These are phyloP conservation scores for Mobula birostris DNA, from an alignment of 2,113 vertebrate species.

Conservation along the genomic window DNA sequence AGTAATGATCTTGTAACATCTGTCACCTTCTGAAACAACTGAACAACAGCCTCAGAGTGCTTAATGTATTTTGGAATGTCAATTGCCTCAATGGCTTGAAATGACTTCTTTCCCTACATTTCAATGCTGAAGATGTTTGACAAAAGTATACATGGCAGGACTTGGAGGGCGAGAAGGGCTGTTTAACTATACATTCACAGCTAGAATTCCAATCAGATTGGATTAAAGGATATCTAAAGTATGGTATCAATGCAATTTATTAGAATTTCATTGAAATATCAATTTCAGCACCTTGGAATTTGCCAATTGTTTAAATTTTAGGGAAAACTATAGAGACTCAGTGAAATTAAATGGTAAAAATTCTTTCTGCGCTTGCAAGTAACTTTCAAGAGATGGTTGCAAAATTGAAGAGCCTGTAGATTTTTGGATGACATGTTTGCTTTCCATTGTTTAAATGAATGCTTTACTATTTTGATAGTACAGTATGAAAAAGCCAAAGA, in stretches of 20 bases:
- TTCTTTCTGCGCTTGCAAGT: background rate
- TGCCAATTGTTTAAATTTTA: background rate
- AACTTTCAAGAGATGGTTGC: background rate
- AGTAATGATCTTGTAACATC: background rate
- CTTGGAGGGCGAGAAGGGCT: background rate
- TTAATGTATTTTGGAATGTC: background rate
- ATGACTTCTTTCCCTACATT: background rate
- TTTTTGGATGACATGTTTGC: background rate
- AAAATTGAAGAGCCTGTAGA: background rate
- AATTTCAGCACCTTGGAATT: conserved; percentile 2
- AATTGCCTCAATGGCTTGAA: background rate
- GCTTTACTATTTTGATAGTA: background rate
- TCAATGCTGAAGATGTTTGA: background rate
- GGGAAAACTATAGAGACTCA: background rate
- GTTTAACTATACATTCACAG: background rate
- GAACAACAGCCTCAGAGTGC: background rate
- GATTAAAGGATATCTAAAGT: background rate
- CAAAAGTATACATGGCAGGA: background rate
- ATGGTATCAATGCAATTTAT: background rate
- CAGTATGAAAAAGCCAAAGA: background rate
- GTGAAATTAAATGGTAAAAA: background rate
- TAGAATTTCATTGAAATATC: background rate
- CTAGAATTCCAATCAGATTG: background rate
- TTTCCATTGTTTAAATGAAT: background rate
- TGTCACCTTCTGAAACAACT: background rate